phyloP scores from a whole-genome alignment of 2,797 vertebrate genomes.

The Eupleurogrammus muticus region DNA sequence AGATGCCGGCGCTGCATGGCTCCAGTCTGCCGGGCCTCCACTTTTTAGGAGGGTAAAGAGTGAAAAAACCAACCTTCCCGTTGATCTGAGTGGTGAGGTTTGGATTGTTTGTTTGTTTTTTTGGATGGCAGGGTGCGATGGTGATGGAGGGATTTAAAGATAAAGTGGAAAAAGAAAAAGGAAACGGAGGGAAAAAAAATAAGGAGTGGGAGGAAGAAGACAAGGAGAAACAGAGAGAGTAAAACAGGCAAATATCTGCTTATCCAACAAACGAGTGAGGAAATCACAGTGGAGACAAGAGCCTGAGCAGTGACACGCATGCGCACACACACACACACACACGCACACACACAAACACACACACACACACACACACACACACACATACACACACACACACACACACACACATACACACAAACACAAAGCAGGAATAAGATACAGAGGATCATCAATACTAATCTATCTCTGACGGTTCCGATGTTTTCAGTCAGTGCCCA shows the following conservation, averaged over 20 bases:
- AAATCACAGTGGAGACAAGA: slow-evolving; percentile 58
- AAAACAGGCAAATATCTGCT: slow-evolving; percentile 85
- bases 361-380: slow-evolving; percentile 45
- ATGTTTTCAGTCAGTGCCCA: neutral
- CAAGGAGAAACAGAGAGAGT: slow-evolving; percentile 87
- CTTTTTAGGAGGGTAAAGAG: slow-evolving; percentile 83
- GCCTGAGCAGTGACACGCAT: slow-evolving; percentile 22
- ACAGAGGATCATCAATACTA: neutral
- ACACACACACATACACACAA: slow-evolving; percentile 47
- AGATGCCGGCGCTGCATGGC: slow-evolving; percentile 71
- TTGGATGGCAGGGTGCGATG: slow-evolving; percentile 95
- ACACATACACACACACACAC: slow-evolving; percentile 33
- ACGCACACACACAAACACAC: slow-evolving; percentile 51
- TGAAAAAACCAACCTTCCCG: slow-evolving; percentile 99
- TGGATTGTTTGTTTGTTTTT: slow-evolving; percentile 80
- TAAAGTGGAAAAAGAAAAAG: slow-evolving; percentile 81
- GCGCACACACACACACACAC: slow-evolving; percentile 46
- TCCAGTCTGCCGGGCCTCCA: slow-evolving; percentile 73
- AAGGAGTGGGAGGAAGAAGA: slow-evolving; percentile 84
- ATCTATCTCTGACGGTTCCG: neutral
- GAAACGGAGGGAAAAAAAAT: slow-evolving; percentile 63
- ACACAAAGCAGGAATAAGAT: slow-evolving; percentile 21
- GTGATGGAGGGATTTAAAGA: slow-evolving; percentile 91
- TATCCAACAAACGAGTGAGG: slow-evolving; percentile 70
- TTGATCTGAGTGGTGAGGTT: slow-evolving; percentile 98